Conservation (phyloP, 2,113 vertebrate genomes). For the Leptocoma aspasia region DNA sequence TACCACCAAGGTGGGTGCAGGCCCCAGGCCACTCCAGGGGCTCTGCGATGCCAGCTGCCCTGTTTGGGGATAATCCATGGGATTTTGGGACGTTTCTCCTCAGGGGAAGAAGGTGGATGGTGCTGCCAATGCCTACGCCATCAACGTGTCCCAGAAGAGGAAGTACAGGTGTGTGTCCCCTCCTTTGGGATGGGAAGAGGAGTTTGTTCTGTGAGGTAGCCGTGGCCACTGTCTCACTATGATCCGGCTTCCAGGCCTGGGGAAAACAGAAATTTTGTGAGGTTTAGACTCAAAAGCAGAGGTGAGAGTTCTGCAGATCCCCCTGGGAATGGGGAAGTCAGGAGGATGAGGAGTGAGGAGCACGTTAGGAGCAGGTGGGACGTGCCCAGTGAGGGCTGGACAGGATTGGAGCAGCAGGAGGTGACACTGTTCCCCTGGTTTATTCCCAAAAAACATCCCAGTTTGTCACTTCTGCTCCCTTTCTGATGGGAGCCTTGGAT, state of each 20-base stretch:
- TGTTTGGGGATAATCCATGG: not conserved
- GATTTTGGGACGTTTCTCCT: not conserved
- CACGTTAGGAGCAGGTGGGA: fast-evolving
- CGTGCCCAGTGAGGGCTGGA: not conserved
- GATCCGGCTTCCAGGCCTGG: fast-evolving
- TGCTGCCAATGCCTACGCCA: slow-evolving; percentile 86
- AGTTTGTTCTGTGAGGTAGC: not conserved
- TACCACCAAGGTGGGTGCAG: slow-evolving; percentile 81
- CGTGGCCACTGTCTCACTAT: not conserved
- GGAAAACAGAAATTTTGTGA: not conserved
- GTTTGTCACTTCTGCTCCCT: not conserved
- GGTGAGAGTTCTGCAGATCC: not conserved
- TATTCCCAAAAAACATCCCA: not conserved
- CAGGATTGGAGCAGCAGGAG: fast-evolving
- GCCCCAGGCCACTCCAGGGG: not conserved
- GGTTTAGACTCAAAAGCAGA: not conserved
- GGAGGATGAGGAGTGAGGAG: not conserved
- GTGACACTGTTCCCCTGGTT: fast-evolving
- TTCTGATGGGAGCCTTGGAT: not conserved
- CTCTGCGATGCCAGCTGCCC: not conserved
- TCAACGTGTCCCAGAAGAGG: slow-evolving; percentile 94
- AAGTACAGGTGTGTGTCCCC: slow-evolving; percentile 87
- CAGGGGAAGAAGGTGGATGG: slow-evolving; percentile 90
- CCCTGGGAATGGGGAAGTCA: fast-evolving
- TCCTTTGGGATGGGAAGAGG: not conserved